Evolutionary conservation across 2,113 vertebrate species (phyloP).

Genomic region (Clarias macrocephalus): DNA sequence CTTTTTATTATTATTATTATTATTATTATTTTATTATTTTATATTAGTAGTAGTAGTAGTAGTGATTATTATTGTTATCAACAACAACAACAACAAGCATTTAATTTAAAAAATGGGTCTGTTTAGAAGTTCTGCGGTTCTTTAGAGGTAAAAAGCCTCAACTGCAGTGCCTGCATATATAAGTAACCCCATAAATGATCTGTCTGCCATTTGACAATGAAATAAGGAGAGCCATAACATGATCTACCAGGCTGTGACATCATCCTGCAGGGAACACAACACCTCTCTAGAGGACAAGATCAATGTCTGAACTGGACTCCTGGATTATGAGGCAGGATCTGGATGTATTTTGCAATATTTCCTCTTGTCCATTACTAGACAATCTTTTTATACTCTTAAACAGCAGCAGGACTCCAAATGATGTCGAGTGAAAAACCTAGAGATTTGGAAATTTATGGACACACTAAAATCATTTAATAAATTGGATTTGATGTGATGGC

Average conservation of each 20-base stretch:
- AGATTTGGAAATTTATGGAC: not conserved
- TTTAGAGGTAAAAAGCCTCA: not conserved
- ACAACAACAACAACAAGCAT: too few species aligned
- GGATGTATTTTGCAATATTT: not conserved
- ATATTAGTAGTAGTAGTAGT: too few species aligned
- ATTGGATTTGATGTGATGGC: not conserved
- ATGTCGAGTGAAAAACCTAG: not conserved
- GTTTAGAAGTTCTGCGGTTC: not conserved
- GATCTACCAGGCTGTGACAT: conserved; percentile 34
- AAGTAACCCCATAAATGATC: not conserved
- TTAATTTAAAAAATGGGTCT: not conserved
- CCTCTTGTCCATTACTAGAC: not conserved
- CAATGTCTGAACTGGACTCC: not conserved
- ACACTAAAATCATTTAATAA: not conserved
- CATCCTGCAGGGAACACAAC: conserved; percentile 48
- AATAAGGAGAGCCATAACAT: not conserved
- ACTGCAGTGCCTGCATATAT: not conserved
- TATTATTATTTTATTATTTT: too few species aligned
- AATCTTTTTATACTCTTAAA: not conserved
- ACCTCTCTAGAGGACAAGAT: not conserved
- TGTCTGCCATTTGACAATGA: not conserved
- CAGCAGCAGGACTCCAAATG: not conserved
- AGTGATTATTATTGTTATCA: too few species aligned
- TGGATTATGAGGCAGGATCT: not conserved
- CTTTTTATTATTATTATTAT: too few species aligned